These are phyloP conservation scores for Hormaphis cornu DNA, from an alignment of 1,140 invertebrate genomes.

Conservation along the genomic window DNA sequence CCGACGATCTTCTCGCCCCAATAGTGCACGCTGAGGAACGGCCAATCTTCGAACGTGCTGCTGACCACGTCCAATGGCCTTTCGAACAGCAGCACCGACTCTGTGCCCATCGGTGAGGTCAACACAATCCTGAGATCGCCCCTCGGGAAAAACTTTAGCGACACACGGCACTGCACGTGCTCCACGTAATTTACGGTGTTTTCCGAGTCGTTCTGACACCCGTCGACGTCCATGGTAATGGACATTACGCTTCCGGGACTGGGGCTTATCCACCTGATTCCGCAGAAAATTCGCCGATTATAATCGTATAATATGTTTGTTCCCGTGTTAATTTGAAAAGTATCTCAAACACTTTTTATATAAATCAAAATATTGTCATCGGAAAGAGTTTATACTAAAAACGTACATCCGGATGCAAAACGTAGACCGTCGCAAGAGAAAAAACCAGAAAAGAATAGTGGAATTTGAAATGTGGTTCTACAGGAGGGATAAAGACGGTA, in stretches of 20 bases:
- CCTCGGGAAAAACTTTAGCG: conserved; percentile 76
- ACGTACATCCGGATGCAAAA: too few species aligned
- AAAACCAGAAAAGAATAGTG: too few species aligned
- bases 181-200: conserved; percentile 84
- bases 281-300: too few species aligned
- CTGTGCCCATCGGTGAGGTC: conserved; percentile 82
- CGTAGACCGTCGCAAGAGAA: too few species aligned
- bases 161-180: conserved; percentile 85
- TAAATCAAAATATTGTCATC: too few species aligned
- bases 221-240: conserved; percentile 76
- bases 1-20: conserved; percentile 92
- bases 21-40: conserved; percentile 92
- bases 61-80: conserved; percentile 80
- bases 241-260: conserved; percentile 58
- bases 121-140: conserved; percentile 74
- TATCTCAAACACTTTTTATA: too few species aligned
- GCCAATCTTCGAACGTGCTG: conserved; percentile 94
- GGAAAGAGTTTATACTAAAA: too few species aligned
- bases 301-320: too few species aligned
- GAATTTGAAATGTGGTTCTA: too few species aligned
- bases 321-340: too few species aligned
- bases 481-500: too few species aligned
- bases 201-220: conserved; percentile 63
- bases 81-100: conserved; percentile 77
- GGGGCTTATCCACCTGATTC: conserved; percentile 62